These are phyloP conservation scores for Byasa hedistus DNA, from an alignment of 2,888 invertebrate species.

Conservation along the genomic window DNA sequence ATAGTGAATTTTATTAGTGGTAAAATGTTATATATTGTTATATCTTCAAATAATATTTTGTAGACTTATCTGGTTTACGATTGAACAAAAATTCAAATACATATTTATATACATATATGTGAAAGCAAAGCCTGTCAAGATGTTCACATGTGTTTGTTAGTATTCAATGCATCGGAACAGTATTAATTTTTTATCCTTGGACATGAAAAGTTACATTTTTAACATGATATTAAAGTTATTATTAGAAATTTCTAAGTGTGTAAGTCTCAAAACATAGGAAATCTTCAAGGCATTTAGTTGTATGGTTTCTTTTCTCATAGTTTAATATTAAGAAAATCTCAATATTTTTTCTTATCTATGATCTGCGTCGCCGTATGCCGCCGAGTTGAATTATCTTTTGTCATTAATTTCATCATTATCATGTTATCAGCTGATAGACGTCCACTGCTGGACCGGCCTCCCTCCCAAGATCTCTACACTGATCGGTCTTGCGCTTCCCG, in stretches of 20 bases:
- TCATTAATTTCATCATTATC: conserved; percentile 30
- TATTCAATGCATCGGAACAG: conserved; percentile 10
- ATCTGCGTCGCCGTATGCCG: conserved; percentile 38
- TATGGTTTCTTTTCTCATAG: conserved; percentile 22
- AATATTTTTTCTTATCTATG: conserved; percentile 19
- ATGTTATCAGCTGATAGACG: too few species aligned
- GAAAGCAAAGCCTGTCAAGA: not conserved
- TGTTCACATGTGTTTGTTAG: not conserved
- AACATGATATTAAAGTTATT: not conserved
- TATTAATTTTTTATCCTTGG: conserved; percentile 13
- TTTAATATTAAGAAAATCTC: conserved; percentile 27
- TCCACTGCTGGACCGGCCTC: too few species aligned
- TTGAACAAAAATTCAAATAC: conserved; percentile 11
- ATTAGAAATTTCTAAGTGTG: not conserved
- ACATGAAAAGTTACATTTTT: not conserved
- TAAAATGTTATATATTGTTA: conserved; percentile 24
- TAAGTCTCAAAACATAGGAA: conserved; percentile 2
- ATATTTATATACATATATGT: not conserved
- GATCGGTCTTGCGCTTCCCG: too few species aligned
- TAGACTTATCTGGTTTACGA: conserved; percentile 18
- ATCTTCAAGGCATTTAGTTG: conserved; percentile 31
- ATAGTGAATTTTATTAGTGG: conserved; percentile 27
- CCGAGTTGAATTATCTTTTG: conserved; percentile 39
- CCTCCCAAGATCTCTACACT: too few species aligned
- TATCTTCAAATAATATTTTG: conserved; percentile 14